Evolutionary conservation across 2,888 invertebrate species (phyloP).

Genomic region (Augochlorella aurata): DNA sequence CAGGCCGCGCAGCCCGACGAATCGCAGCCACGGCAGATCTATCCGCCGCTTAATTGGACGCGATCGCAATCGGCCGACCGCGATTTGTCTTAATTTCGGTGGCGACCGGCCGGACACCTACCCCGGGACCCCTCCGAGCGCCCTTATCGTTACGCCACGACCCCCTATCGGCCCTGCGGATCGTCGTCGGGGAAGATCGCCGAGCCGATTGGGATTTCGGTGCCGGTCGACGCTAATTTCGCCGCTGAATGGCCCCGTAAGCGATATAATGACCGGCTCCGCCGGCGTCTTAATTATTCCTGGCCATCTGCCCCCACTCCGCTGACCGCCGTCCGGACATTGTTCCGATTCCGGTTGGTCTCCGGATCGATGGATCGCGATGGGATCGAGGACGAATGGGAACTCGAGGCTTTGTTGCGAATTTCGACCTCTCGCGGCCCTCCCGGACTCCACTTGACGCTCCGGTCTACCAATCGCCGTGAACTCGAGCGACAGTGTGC

Average conservation of each 20-base stretch:
- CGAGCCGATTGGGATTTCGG: slow-evolving; percentile 55
- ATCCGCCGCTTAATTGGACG: slow-evolving; percentile 71
- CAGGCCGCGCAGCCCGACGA: slow-evolving; percentile 31
- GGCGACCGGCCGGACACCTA: slow-evolving; percentile 17
- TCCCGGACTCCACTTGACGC: no score
- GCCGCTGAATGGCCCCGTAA: slow-evolving; percentile 36
- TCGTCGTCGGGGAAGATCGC: slow-evolving; percentile 49
- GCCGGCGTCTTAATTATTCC: slow-evolving; percentile 52
- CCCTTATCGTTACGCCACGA: slow-evolving; percentile 51
- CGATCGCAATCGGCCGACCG: slow-evolving; percentile 74
- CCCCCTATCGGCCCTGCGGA: slow-evolving; percentile 64
- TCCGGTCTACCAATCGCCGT: no score
- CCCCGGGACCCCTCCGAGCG: slow-evolving; percentile 20
- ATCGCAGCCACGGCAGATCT: slow-evolving; percentile 47
- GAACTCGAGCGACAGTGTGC: background rate
- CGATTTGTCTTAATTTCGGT: slow-evolving; percentile 79
- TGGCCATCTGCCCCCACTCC: background rate
- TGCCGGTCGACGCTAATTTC: slow-evolving; percentile 53
- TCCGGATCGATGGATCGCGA: slow-evolving; percentile 20
- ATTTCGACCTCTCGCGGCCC: background rate
- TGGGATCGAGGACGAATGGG: background rate
- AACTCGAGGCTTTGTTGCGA: background rate
- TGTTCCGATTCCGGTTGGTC: slow-evolving; percentile 5
- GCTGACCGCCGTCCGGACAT: background rate
- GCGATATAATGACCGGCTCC: slow-evolving; percentile 43